These are phyloP conservation scores for Indicator indicator DNA, from an alignment of 2,113 vertebrate genomes.

Conservation along the genomic window DNA sequence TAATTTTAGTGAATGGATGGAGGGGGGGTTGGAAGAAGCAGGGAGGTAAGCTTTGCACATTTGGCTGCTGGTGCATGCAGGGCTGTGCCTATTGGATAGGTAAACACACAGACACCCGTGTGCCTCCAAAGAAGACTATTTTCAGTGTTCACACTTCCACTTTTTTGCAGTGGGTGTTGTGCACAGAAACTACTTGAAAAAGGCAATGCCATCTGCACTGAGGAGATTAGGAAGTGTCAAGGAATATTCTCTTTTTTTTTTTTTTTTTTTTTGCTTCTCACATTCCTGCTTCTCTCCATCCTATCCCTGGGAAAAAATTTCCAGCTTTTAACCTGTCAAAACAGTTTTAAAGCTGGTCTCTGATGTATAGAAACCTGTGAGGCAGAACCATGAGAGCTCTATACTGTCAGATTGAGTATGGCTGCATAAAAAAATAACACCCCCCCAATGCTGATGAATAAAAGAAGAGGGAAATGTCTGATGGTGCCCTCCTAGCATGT, in stretches of 20 bases:
- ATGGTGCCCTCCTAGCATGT: background rate
- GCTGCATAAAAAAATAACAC: background rate
- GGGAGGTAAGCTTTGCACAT: constrained; percentile 7
- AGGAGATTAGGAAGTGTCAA: constrained; percentile 61
- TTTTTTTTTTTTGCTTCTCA: constrained; percentile 13
- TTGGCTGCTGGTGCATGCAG: background rate
- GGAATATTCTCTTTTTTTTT: constrained; percentile 15
- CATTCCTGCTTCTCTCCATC: constrained; percentile 29
- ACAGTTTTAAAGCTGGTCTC: constrained; percentile 44
- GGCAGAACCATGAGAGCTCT: constrained; percentile 33
- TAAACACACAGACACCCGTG: background rate
- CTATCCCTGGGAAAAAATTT: constrained; percentile 24
- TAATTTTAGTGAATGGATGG: constrained; percentile 58
- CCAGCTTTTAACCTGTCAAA: constrained; percentile 60
- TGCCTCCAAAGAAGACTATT: constrained; percentile 2
- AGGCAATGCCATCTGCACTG: constrained; percentile 38
- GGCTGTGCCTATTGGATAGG: background rate
- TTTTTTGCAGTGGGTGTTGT: background rate
- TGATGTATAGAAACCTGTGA: constrained; percentile 48
- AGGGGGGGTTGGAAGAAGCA: background rate
- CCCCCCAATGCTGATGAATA: background rate
- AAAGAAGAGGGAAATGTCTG: constrained; percentile 10
- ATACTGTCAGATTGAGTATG: background rate
- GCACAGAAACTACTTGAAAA: constrained; percentile 52
- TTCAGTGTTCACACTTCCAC: constrained; percentile 16